Evolutionary conservation across 2,797 vertebrate genomes (phyloP).

Genomic region (Leuciscus waleckii): DNA sequence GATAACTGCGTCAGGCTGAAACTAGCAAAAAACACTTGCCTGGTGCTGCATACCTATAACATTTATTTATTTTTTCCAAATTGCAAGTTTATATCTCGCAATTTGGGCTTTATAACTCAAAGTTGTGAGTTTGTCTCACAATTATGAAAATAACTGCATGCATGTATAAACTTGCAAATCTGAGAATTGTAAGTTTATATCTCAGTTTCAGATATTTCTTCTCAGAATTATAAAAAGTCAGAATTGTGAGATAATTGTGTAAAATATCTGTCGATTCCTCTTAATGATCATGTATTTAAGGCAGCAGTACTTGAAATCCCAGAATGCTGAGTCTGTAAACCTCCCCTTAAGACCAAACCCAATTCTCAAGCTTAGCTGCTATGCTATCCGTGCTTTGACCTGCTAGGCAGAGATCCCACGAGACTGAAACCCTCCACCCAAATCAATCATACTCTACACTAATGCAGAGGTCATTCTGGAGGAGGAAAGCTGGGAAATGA

Average conservation of each 20-base stretch:
- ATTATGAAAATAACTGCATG: too few relatives aligned
- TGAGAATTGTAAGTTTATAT: background rate
- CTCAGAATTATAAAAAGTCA: too few relatives aligned
- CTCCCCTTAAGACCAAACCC: conserved; percentile 25
- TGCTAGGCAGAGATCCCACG: conserved; percentile 5
- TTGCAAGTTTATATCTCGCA: too few relatives aligned
- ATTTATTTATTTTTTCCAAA: background rate
- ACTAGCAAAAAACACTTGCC: too few relatives aligned
- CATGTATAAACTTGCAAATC: too few relatives aligned
- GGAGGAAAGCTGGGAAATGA: background rate
- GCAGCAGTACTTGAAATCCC: conserved; percentile 23
- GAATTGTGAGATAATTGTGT: too few relatives aligned
- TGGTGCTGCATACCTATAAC: background rate
- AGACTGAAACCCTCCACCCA: conserved; percentile 19
- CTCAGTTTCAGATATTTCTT: background rate
- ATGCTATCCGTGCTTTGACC: background rate
- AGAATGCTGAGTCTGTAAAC: conserved; percentile 16
- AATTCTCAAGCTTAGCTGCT: conserved; percentile 23
- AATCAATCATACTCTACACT: conserved; percentile 45
- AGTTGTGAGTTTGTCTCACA: too few relatives aligned
- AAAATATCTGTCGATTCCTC: conserved; percentile 15
- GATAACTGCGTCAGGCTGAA: too few relatives aligned
- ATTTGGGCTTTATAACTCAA: too few relatives aligned
- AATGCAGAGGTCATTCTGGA: conserved; percentile 43
- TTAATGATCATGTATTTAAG: conserved; percentile 34